Evolutionary conservation across 2,797 vertebrate species (phyloP), one percentile per base, ranked within the genome.

Genomic region (Chiroxiphia lanceolata): DNA sequence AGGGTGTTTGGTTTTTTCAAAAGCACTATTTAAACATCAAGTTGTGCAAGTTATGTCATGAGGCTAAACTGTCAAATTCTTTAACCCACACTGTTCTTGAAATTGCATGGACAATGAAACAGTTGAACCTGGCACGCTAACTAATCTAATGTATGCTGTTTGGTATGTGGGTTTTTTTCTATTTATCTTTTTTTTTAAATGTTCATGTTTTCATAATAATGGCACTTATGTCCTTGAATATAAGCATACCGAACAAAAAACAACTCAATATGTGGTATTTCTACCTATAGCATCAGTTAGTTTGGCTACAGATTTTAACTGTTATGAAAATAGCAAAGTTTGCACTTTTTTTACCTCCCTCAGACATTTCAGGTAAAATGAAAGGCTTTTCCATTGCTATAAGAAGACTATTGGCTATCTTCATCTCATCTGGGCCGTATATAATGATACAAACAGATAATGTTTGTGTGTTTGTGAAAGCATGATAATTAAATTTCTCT

Each of bases 1-100:
- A 69, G 5, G 4, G 16, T 29, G 9, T 36, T 86, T n/a, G 34
- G 15, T 20, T 61, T 89, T 89, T 77, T 75, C 56, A 44, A 9
- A 87, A 94, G 40, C 74, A 34, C 8, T 78, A 33, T 67, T 74
- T 42, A 77, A 77, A 17, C 17, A 78, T 59, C 29, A 89, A 85
- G 63, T 65, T 3, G 40, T 70, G 21, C 13, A 64, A 87, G 40
- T 40, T 40, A n/a, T 40, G 2, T 36, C 12, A 40, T 16, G 20
- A 78, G n/a, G 25, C n/a, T 27, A 90, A 57, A 67, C 22, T 31
- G 6, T 6, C 42, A 26, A 84, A 78, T 74, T 78, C 5, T 63
- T 92, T 53, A 92, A 51, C 7, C 31, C 4, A 36, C 15, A 16
- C 5, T 17, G 8, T 31, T 86, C 29, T 94, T 63, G 57, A 80